Evolutionary conservation across 1,140 invertebrate species (phyloP), one percentile per base, ranked within the genome.

Genomic region (Caenorhabditis brenneri): DNA sequence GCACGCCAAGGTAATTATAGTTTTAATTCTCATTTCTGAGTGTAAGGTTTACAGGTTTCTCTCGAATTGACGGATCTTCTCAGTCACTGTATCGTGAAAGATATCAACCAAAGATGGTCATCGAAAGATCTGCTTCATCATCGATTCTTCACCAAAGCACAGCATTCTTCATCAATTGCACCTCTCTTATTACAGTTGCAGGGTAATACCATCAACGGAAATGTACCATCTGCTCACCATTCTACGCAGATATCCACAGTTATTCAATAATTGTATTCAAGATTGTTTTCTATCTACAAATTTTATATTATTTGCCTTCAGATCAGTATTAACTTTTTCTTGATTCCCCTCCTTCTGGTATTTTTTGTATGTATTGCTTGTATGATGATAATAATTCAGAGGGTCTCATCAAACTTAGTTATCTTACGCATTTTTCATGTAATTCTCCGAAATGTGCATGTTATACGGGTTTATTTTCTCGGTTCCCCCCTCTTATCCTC

Each of bases 81-180:
- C 65, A 96, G 98, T 93, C 91, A 91, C 85, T 96, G 97, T 94
- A 92, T 99, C n/a, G 96, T 98, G 7, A 93, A 96, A 39, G 97
- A 99, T 93, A 96, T 97, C 31, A 94, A 94, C 0, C 95, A 96
- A 92, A 92, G 97, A 88, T 96, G 96, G 12, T 95, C 96, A 0
- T 97, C 97, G 12, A 93, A 94, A 29, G 95, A 97, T 91, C 92
- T 99, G 79, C 92, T 99, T 58, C 94, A 96, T 85, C 96, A 99
- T 93, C 95, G 96, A 31, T 98, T 98, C 92, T 92, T 99, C 79
- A 93, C 95, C 81, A 95, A 96, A 91, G 96, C 96, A n/a, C 79
- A 80, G 15, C 79, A 80, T 19, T 29, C 79, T 22, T 80, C 79
- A 51, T 80, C 48, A 33, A 49, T 80, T 80, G 79, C 79, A 12